Base-by-base conservation (phyloP, 2,797 vertebrate genomes). In the Choloepus didactylus region DNA sequence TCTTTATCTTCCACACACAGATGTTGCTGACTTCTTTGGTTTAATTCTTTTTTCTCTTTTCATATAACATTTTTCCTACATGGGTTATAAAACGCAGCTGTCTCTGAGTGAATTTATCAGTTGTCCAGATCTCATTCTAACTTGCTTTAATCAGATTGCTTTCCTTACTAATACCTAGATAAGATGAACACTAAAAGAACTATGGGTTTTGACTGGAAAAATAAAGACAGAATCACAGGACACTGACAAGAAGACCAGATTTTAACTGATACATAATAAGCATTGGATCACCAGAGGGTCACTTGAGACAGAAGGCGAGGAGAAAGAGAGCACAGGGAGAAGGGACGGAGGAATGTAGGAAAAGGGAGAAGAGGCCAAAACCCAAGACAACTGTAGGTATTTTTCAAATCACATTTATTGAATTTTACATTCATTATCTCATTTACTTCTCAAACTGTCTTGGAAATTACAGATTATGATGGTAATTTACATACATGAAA, bases 381-480 rank as follows among this genome's bases (percentile, higher is more conserved):
- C 49, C 19, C 41, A 10, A 73, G 60, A 91, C 15, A 49, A 72
- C 16, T 62, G 1, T 62, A 56, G 35, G 6, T 87, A 85, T 88
- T 90, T 92, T 85, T 69, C 62, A 83, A 94, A 77, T 31, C 84
- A 56, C 18, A 81, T 29, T 89, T 25, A 73, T 29, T 80, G 35
- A 66, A 90, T 67, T 90, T 87, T 90, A 85, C 41, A 60, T 76
- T 80, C 29, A 79, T 59, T 90, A 70, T 64, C 46, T 92, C 85
- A 86, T 54, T 86, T 88, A 94, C 91, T 96, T 94, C 64, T 93
- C 27, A 87, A 84, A 87, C 15, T 66, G 19, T 60, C 64, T 93
- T 93, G n/a, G 6, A 83, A 29, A 64, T 73, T 69, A 79, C 19
- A 92, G 15, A 44, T 87, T 67, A 77, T 89, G 81, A 46, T 23